These are phyloP conservation scores for Spongia lamella DNA, from an alignment of 37 sponge, comb jelly and placozoan species.

Conservation along the genomic window DNA sequence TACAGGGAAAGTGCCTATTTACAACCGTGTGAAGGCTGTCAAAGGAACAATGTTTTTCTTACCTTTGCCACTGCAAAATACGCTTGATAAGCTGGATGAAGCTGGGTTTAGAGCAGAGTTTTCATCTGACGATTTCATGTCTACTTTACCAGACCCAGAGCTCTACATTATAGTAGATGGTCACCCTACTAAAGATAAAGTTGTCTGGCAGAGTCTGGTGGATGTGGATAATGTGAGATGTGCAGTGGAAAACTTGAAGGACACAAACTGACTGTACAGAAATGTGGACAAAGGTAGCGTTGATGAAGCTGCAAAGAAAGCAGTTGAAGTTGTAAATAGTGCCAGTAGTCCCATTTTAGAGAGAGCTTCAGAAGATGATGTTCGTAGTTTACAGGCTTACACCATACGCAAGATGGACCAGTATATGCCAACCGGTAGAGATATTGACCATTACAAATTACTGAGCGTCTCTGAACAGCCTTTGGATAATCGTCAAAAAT, in stretches of 20 bases:
- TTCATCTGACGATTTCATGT: conserved; percentile 41
- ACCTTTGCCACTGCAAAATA: conserved; percentile 38
- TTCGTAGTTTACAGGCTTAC: conserved; percentile 15
- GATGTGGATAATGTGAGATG: too few relatives aligned
- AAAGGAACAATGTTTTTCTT: conserved; percentile 52
- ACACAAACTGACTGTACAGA: conserved; percentile 38
- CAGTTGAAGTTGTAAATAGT: conserved; percentile 6
- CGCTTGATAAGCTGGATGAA: too few relatives aligned
- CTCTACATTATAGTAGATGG: too few relatives aligned
- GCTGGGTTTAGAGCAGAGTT: too few relatives aligned
- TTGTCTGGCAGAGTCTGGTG: conserved; percentile 38
- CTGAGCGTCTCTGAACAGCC: conserved; percentile 8
- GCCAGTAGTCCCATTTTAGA: conserved; percentile 23
- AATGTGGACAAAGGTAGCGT: conserved; percentile 23
- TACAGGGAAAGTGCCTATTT: conserved; percentile 50
- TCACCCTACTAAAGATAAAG: conserved; percentile 19
- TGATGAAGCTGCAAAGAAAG: conserved; percentile 38
- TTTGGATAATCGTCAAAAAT: conserved; percentile 31
- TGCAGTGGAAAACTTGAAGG: too few relatives aligned
- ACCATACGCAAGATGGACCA: too few relatives aligned
- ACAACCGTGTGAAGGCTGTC: conserved; percentile 43
- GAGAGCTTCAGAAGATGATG: conserved; percentile 24
- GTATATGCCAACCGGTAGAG: too few relatives aligned
- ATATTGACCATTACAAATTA: conserved; percentile 45
- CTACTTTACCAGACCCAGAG: too few relatives aligned